Conservation (phyloP, 2,113 vertebrate species). For the Pongo pygmaeus region DNA sequence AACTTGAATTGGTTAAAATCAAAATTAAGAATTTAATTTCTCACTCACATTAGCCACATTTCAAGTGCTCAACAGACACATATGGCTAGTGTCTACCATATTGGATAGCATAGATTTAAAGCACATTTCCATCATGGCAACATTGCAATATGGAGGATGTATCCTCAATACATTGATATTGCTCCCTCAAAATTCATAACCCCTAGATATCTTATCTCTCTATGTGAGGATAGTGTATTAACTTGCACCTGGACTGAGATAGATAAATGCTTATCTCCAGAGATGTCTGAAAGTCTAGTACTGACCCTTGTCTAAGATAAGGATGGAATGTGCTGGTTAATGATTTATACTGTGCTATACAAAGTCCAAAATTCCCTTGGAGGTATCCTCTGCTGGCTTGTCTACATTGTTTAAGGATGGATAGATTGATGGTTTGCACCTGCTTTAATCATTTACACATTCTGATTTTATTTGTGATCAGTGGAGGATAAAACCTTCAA, state of each 20-base stretch:
- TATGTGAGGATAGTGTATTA: not conserved
- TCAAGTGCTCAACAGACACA: not conserved
- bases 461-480: not conserved
- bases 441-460: not conserved
- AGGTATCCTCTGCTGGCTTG: not conserved
- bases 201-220: not conserved
- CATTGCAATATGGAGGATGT: too few relatives aligned
- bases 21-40: not conserved
- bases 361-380: conserved; percentile 16
- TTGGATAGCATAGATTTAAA: not conserved
- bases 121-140: not conserved
- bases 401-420: not conserved
- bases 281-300: not conserved
- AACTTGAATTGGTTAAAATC: conserved; percentile 17
- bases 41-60: not conserved
- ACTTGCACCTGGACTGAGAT: not conserved
- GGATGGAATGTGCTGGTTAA: not conserved
- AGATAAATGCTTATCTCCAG: not conserved
- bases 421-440: not conserved
- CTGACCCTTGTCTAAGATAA: not conserved
- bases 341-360: conserved; percentile 31
- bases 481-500: not conserved
- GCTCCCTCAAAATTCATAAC: too few relatives aligned
- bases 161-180: too few relatives aligned
- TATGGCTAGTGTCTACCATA: not conserved